Evolutionary conservation across 2,797 vertebrate species (phyloP), one percentile per base, ranked within the genome.

Genomic region (Hippoglossus hippoglossus): DNA sequence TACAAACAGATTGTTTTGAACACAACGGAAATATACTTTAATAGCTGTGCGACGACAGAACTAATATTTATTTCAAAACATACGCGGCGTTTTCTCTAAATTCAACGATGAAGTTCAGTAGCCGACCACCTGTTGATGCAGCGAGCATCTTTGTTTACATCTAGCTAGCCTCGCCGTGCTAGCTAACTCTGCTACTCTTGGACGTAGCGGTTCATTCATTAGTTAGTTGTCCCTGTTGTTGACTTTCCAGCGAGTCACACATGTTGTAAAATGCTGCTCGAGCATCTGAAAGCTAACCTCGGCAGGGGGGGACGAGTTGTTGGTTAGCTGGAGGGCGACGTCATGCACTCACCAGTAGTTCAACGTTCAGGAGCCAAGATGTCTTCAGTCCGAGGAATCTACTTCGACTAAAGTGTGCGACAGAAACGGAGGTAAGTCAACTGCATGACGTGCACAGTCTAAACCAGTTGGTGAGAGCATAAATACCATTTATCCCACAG

Each of bases 381-480:
- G 91, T 95, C 57, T 75, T 91, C 54, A 88, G 77, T 34, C 77
- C 96, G 75, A 91, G 86, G 77, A 92, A 86, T 82, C 93, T 89
- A 72, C 82, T 95, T 68, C 90, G 77, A 80, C 84, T 89, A 84
- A 94, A 96, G 62, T 82, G 80, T 94, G 56, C 91, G 92, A 63
- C 90, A 94, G 72, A 91, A 94, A 56, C 88, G 94, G 68, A 91
- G 85, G 92, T 94, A 55, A 87, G 82, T 6, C 18, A 21, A 54
- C 24, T 21, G 9, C 18, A 54, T 58, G 34, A 28, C 39, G 16
- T 2, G 5, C 52, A 22, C 68, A 44, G 11, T 18, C 16, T 66
- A 36, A 47, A 69, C 7, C 2, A 73, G 21, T 6, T 49, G 16
- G 5, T 24, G 4, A 28, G 1, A 19, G 12, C 7, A 34, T 31